These are phyloP conservation scores for Marronus borbonicus DNA, from an alignment of 2,888 invertebrate species.

Conservation along the genomic window DNA sequence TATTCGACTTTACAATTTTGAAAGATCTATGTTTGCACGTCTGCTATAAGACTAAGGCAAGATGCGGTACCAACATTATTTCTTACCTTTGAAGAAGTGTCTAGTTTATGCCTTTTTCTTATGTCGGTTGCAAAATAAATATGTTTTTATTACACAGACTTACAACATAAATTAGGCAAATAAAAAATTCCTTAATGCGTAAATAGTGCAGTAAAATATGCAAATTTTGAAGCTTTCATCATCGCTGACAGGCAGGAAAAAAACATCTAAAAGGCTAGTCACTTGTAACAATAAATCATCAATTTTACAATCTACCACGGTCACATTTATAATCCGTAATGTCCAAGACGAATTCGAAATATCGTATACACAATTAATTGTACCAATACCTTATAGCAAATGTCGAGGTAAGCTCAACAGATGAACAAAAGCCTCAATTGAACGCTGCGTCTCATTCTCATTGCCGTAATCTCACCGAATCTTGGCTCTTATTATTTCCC, in stretches of 20 bases:
- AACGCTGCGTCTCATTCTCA: background rate
- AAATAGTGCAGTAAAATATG: slow-evolving; percentile 15
- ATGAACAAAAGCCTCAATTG: slow-evolving; percentile 33
- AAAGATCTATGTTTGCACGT: too few species aligned
- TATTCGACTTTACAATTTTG: too few species aligned
- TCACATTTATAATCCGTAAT: background rate
- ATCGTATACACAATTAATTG: slow-evolving; percentile 8
- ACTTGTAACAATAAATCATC: slow-evolving; percentile 23
- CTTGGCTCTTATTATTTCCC: too few species aligned
- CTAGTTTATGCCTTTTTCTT: too few species aligned
- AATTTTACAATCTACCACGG: slow-evolving; percentile 10
- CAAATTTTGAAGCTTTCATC: slow-evolving; percentile 17
- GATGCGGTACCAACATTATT: too few species aligned
- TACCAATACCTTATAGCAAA: background rate
- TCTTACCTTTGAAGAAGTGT: too few species aligned
- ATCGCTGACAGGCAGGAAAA: background rate
- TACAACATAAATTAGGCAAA: too few species aligned
- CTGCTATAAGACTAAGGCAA: too few species aligned
- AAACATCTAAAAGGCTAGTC: background rate
- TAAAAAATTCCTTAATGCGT: too few species aligned
- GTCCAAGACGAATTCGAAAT: background rate
- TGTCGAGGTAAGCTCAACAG: slow-evolving; percentile 27
- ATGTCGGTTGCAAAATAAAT: too few species aligned
- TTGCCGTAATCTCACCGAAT: slow-evolving; percentile 27
- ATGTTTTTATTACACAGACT: too few species aligned